Evolutionary conservation across 2,113 vertebrate species (phyloP), one percentile per base, ranked within the genome.

Genomic region (Aphyosemion australe): DNA sequence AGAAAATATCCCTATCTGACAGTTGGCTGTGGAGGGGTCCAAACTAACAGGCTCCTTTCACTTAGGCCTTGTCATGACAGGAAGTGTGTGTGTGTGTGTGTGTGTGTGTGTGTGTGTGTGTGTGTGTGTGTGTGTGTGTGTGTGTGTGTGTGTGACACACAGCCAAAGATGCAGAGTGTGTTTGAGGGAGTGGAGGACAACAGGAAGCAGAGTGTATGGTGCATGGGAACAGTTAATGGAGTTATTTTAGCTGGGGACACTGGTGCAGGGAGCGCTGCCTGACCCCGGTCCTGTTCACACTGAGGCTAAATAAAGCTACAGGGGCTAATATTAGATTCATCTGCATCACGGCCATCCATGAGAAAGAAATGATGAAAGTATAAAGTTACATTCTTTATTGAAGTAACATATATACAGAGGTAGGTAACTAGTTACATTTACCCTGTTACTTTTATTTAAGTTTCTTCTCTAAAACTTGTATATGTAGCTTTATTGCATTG

Each of bases 151-250:
- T n/a, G 7, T 47, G 45, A 6, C 45, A 46, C 2, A 19, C 19
- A 10, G 0, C 9, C 19, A 50, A 1, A 50, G 48, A 21, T 12
- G 20, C 48, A 20, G 48, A 20, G 19, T 20, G 48, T 6, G 48
- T 50, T 20, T 50, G 48, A 18, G 19, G 48, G 46, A 48, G 46
- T 48, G 46, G 46, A 18, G 46, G 48, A 50, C 19, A 50, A 50
- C 48, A 50, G 48, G 48, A 50, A 50, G 20, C 1, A 20, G 48
- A 12, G 19, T 13, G 19, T 12, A 12, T 50, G 47, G 47, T 49
- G 10, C 48, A 50, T 50, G 48, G 48, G 48, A 50, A 50, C 48
- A 15, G 12, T 45, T 45, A 45, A 45, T 45, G 15, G 46, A 48
- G n/a, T 49, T 20, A 19, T 49, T 49, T 19, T 19, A 19, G 8